Percentiles rank a stretch among this genome's conserved stretches.
These are phyloP conservation scores for Itoplectis maculator DNA, from an alignment of 2,888 invertebrate species.

Conservation along the genomic window DNA sequence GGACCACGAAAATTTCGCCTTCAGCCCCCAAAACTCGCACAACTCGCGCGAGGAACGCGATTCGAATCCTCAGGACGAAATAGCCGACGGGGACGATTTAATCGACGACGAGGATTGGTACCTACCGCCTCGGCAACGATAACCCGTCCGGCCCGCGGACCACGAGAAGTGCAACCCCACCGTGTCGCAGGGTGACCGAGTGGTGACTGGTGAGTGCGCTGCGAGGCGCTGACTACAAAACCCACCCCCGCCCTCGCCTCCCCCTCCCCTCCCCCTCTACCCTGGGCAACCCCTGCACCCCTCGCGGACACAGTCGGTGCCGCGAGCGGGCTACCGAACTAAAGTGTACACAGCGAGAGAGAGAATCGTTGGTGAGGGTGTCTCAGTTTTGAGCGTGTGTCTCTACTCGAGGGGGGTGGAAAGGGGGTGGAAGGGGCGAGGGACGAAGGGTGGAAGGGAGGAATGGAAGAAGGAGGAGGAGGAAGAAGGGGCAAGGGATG, in stretches of 20 bases:
- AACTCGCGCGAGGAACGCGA: not conserved
- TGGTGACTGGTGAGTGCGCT: slow-evolving; percentile 74
- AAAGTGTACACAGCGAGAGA: slow-evolving; percentile 34
- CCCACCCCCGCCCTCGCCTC: no score
- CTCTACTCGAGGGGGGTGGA: slow-evolving; percentile 3
- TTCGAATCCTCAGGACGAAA: no score
- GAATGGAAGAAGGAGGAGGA: no score
- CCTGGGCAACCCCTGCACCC: no score
- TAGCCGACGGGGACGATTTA: slow-evolving; percentile 18
- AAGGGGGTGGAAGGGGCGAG: slow-evolving; percentile 30
- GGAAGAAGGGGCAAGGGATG: no score
- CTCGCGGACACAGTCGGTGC: not conserved
- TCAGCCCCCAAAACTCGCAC: no score
- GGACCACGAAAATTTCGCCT: not conserved
- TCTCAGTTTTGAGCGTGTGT: slow-evolving; percentile 7
- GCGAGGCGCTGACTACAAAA: slow-evolving; percentile 75
- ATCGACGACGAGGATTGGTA: slow-evolving; percentile 40
- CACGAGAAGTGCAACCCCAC: slow-evolving; percentile 70
- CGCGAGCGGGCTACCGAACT: slow-evolving; percentile 60
- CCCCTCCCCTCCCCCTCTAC: no score
- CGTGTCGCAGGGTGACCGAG: slow-evolving; percentile 78
- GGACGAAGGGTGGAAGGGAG: no score
- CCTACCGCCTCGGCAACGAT: slow-evolving; percentile 67
- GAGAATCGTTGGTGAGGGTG: not conserved
- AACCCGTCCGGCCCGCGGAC: slow-evolving; percentile 53